These are phyloP conservation scores for Pogonomyrmex californicus DNA, from an alignment of 1,140 invertebrate genomes.

Conservation along the genomic window DNA sequence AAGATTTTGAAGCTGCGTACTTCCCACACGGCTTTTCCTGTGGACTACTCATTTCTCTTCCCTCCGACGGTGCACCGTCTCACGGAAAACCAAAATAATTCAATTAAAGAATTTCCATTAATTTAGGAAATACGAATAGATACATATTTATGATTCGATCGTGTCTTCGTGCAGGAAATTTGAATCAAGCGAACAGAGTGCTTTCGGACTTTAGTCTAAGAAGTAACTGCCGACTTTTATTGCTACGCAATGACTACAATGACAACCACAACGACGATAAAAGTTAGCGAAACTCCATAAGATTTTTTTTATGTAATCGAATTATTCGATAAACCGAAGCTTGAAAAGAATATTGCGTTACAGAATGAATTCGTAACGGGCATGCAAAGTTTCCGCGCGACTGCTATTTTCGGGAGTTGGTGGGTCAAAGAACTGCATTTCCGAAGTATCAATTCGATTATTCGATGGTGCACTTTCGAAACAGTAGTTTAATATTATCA, in stretches of 20 bases:
- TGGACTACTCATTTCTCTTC: slow-evolving; percentile 62
- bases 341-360: slow-evolving; percentile 38
- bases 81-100: slow-evolving; percentile 85
- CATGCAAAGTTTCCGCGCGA: slow-evolving; percentile 35
- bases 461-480: slow-evolving; percentile 7
- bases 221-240: slow-evolving; percentile 58
- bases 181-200: slow-evolving; percentile 78
- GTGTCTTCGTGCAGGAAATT: slow-evolving; percentile 77
- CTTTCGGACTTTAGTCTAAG: slow-evolving; percentile 13
- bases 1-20: slow-evolving; percentile 80
- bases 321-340: slow-evolving; percentile 40
- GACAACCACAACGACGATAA: slow-evolving; percentile 21
- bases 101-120: slow-evolving; percentile 87
- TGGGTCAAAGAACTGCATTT: slow-evolving; percentile 30
- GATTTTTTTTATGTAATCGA: slow-evolving; percentile 59
- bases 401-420: slow-evolving; percentile 44
- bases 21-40: slow-evolving; percentile 83
- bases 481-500: slow-evolving; percentile 10
- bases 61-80: slow-evolving; percentile 35
- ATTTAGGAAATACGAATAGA: slow-evolving; percentile 80
- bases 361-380: slow-evolving; percentile 32
- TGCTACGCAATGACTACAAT: slow-evolving; percentile 28
- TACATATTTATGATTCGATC: slow-evolving; percentile 87
- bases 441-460: slow-evolving; percentile 25
- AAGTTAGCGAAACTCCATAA: slow-evolving; percentile 56